A percentile compares a stretch with the other conserved stretches of the same genome.
phyloP scores from a whole-genome alignment of 2,888 invertebrate genomes.

The Baccha elongata region DNA sequence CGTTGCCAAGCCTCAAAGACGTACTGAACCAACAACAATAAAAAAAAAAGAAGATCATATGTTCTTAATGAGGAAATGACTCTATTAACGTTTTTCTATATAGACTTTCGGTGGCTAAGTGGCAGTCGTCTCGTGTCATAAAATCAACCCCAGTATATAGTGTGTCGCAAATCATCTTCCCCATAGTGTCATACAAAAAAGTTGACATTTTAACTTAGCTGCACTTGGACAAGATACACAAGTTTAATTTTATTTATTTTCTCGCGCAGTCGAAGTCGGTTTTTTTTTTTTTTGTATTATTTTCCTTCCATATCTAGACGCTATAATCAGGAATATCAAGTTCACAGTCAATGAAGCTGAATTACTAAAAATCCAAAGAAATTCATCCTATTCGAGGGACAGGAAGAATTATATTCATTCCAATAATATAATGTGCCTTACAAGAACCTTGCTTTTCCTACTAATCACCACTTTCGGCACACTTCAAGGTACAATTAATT shows the following conservation, averaged over 20 bases:
- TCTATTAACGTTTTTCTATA: slow-evolving; percentile 57
- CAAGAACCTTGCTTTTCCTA: slow-evolving; percentile 40
- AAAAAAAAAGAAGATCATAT: slow-evolving; percentile 19
- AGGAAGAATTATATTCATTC: slow-evolving; percentile 53
- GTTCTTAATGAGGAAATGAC: slow-evolving; percentile 70
- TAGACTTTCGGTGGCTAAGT: slow-evolving; percentile 30
- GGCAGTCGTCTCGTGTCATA: slow-evolving; percentile 45
- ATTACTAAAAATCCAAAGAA: slow-evolving; percentile 12
- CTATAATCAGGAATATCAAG: slow-evolving; percentile 53
- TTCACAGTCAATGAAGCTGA: slow-evolving; percentile 35
- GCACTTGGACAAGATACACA: slow-evolving; percentile 40
- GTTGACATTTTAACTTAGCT: slow-evolving; percentile 35
- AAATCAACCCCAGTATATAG: slow-evolving; percentile 43
- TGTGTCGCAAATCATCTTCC: slow-evolving; percentile 37
- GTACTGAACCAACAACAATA: not conserved
- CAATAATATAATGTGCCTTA: slow-evolving; percentile 3
- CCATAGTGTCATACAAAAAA: slow-evolving; percentile 40
- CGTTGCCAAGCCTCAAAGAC: slow-evolving; percentile 23
- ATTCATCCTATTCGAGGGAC: not conserved
- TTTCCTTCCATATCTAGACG: not conserved
- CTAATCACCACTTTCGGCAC: slow-evolving; percentile 35
- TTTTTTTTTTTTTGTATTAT: slow-evolving; percentile 8
- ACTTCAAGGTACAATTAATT: slow-evolving; percentile 61
- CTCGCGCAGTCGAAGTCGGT: slow-evolving; percentile 9
- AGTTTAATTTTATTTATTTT: slow-evolving; percentile 53